Percentiles rank a stretch among this genome's conserved stretches.
These are phyloP conservation scores for Hypomesus transpacificus DNA, from an alignment of 2,113 vertebrate genomes.

Conservation along the genomic window DNA sequence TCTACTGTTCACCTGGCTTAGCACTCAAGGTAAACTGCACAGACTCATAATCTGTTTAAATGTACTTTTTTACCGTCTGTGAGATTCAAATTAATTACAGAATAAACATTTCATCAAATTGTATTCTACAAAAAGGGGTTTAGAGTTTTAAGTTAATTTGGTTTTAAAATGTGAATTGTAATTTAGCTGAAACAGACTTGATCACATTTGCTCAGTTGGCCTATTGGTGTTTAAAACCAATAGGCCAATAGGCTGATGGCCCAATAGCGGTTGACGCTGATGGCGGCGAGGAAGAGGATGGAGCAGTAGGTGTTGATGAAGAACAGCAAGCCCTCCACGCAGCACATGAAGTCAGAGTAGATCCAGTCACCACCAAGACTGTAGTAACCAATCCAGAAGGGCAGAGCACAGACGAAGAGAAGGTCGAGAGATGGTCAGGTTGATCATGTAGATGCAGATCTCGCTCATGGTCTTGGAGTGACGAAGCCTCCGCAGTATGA, in stretches of 20 bases:
- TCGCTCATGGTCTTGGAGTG: constrained; percentile 82
- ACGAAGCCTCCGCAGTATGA: constrained; percentile 77
- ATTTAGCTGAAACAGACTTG: too few relatives aligned
- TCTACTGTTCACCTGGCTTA: too few relatives aligned
- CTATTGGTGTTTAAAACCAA: too few relatives aligned
- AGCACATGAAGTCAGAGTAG: constrained; percentile 72
- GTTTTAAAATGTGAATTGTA: too few relatives aligned
- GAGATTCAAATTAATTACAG: too few relatives aligned
- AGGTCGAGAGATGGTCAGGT: constrained; percentile 88
- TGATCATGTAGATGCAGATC: constrained; percentile 94
- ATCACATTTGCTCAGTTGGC: too few relatives aligned
- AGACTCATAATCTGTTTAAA: too few relatives aligned
- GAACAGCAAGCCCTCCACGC: constrained; percentile 80
- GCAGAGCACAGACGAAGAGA: constrained; percentile 83
- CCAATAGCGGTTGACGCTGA: constrained; percentile 91
- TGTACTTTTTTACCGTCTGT: too few relatives aligned
- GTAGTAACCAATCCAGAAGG: constrained; percentile 90
- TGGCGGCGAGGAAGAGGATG: constrained; percentile 86
- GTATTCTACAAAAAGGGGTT: too few relatives aligned
- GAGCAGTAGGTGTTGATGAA: constrained; percentile 93
- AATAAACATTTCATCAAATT: too few relatives aligned
- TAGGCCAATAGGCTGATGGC: constrained; percentile 85
- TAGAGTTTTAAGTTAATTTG: too few relatives aligned
- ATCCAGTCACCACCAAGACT: constrained; percentile 77
- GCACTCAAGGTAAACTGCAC: too few relatives aligned